Conservation (phyloP, 2,113 vertebrate genomes). For the Elephantulus edwardii region DNA sequence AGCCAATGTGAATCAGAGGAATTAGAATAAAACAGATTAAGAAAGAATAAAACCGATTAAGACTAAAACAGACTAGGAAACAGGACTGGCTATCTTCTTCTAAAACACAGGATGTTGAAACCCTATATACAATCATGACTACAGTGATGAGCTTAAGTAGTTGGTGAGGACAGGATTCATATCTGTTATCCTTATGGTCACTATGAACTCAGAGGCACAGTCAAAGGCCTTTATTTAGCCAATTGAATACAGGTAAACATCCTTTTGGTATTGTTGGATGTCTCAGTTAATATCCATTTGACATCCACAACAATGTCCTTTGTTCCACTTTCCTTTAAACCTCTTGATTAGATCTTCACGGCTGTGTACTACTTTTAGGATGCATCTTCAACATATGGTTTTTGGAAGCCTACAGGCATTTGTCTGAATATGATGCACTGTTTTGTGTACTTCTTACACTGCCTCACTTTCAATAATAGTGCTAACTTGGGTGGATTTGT, state of each 20-base stretch:
- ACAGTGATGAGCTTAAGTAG: too few species aligned
- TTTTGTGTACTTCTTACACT: neutral
- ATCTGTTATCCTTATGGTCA: too few species aligned
- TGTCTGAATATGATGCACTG: neutral
- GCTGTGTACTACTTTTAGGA: neutral
- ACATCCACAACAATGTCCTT: neutral
- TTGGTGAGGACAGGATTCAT: too few species aligned
- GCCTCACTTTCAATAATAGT: neutral
- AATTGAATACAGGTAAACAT: neutral
- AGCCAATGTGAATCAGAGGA: too few species aligned
- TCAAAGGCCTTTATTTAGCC: neutral
- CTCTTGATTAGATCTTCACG: neutral
- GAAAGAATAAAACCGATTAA: too few species aligned
- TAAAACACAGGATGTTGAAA: too few species aligned
- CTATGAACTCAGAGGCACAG: neutral
- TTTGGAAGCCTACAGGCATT: neutral
- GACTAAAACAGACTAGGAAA: too few species aligned
- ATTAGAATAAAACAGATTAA: too few species aligned
- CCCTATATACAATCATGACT: too few species aligned
- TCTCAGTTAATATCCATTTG: neutral
- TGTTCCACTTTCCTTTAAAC: neutral
- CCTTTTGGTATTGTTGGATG: neutral
- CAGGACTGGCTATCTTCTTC: too few species aligned
- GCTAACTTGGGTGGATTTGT: neutral
- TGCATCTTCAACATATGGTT: rapidly evolving